A percentile compares a stretch with the other conserved stretches of the same genome.
Evolutionary conservation across 2,888 invertebrate genomes (phyloP).

Genomic region (Eledona agricola): DNA sequence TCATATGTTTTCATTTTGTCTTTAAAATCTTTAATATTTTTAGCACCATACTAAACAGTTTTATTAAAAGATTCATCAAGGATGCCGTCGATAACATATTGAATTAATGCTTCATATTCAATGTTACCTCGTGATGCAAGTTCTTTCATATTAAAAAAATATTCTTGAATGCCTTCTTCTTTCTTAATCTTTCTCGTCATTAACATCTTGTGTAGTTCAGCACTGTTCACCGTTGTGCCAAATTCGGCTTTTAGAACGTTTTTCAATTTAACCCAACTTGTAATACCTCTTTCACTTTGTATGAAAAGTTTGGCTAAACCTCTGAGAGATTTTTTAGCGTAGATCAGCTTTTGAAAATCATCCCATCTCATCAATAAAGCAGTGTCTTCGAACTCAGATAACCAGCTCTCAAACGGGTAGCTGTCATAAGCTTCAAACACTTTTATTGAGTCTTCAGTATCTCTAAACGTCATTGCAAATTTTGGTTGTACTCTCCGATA

Average conservation of each 20-base stretch:
- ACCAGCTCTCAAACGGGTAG: slow-evolving; percentile 46
- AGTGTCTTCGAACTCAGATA: slow-evolving; percentile 47
- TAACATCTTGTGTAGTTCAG: slow-evolving; percentile 27
- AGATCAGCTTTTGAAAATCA: slow-evolving; percentile 47
- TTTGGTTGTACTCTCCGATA: slow-evolving; percentile 1
- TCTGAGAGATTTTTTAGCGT: slow-evolving; percentile 46
- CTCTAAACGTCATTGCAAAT: slow-evolving; percentile 38
- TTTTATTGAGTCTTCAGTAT: slow-evolving; percentile 45
- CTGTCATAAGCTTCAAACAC: slow-evolving; percentile 42
- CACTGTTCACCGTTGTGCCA: slow-evolving; percentile 39
- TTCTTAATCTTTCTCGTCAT: slow-evolving; percentile 44
- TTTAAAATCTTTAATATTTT: slow-evolving; percentile 36
- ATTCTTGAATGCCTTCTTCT: slow-evolving; percentile 52
- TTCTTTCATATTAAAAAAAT: slow-evolving; percentile 54
- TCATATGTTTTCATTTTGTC: slow-evolving; percentile 41
- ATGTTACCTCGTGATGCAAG: slow-evolving; percentile 47
- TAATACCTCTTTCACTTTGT: slow-evolving; percentile 41
- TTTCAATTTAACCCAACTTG: slow-evolving; percentile 40
- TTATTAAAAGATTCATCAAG: slow-evolving; percentile 39
- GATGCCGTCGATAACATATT: slow-evolving; percentile 50
- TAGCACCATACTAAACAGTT: slow-evolving; percentile 39
- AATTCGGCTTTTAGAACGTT: slow-evolving; percentile 39
- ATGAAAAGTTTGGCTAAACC: slow-evolving; percentile 44
- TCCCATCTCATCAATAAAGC: slow-evolving; percentile 44
- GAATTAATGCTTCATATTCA: slow-evolving; percentile 53